These are phyloP conservation scores for Polymixis lichenea DNA, from an alignment of 2,888 invertebrate species.

Conservation along the genomic window DNA sequence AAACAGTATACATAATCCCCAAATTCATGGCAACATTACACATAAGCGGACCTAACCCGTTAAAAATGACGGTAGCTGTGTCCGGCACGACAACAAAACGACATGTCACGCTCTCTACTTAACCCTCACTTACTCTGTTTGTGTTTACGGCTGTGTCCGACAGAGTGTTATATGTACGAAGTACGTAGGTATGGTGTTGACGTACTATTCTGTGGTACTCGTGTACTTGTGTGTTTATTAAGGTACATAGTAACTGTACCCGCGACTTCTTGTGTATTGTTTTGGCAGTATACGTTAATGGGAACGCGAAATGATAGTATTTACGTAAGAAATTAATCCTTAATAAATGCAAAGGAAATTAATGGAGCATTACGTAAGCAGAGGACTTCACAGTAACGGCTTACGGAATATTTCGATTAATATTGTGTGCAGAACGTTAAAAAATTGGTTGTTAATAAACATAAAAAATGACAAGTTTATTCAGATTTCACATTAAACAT, in stretches of 20 bases:
- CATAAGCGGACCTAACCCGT: slow-evolving; percentile 62
- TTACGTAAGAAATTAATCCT: no score
- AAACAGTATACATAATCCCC: background rate
- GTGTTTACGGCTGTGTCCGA: slow-evolving; percentile 55
- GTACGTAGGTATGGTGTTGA: background rate
- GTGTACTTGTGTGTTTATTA: slow-evolving; percentile 22
- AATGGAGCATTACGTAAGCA: background rate
- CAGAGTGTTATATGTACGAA: slow-evolving; percentile 29
- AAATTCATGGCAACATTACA: slow-evolving; percentile 38
- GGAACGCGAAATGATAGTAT: background rate
- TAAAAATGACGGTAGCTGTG: slow-evolving; percentile 64
- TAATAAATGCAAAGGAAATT: no score
- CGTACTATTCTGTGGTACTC: background rate
- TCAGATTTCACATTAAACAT: background rate
- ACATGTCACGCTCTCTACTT: slow-evolving; percentile 69
- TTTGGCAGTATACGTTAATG: background rate
- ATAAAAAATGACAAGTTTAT: background rate
- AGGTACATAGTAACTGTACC: background rate
- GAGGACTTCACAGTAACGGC: background rate
- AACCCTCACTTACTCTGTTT: slow-evolving; percentile 69
- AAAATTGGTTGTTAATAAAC: background rate
- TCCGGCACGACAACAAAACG: slow-evolving; percentile 69
- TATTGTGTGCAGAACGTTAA: background rate
- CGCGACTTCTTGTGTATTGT: background rate
- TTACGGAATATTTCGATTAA: background rate